Base-by-base conservation (phyloP, 2,797 vertebrate species). In the Pangasius djambal region DNA sequence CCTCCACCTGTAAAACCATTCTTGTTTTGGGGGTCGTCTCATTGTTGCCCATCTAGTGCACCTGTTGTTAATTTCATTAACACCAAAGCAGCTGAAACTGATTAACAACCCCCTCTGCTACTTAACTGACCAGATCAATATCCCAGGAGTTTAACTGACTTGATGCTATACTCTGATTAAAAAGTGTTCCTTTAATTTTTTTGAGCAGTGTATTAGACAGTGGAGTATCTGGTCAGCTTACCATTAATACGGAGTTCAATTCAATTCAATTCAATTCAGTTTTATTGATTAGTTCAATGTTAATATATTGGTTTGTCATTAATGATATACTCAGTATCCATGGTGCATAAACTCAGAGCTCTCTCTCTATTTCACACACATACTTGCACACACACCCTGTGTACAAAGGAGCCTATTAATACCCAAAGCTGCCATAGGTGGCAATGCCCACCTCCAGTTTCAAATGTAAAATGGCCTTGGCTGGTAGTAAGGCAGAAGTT, bases 401-500 rank as follows among this genome's bases (percentile, higher is more conserved):
- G 57, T 50, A 90, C 87, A 93, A 88, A 74, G 84, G 15, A 31
- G 90, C 93, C 57, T 92, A 94, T 90, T 44, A 89, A 89, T 91
- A 92, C 94, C 93, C 40, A 77, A 94, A 91, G 92, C 87, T 89
- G 86, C 93, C 93, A 59, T 0, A 59, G 91, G 94, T 93, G 93
- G 90, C 90, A 87, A 93, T 93, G 88, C 91, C 92, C 89, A 93
- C 92, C 91, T 90, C 86, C 90, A 90, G 89, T 85, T 94, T 92
- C 90, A 92, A 91, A 89, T 91, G 91, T 90, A 89, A 90, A 89
- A 91, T 82, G 86, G 70, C 48, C 61, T 72, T 85, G 84, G 89
- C 92, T 85, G 65, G 88, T 91, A 79, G n/a, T 25, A 92, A 90
- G 91, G 89, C 90, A 84, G 86, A 88, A 92, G 40, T 83, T 92